These are phyloP conservation scores for Tenthredo amoena DNA, from an alignment of 2,888 invertebrate genomes.

Conservation along the genomic window DNA sequence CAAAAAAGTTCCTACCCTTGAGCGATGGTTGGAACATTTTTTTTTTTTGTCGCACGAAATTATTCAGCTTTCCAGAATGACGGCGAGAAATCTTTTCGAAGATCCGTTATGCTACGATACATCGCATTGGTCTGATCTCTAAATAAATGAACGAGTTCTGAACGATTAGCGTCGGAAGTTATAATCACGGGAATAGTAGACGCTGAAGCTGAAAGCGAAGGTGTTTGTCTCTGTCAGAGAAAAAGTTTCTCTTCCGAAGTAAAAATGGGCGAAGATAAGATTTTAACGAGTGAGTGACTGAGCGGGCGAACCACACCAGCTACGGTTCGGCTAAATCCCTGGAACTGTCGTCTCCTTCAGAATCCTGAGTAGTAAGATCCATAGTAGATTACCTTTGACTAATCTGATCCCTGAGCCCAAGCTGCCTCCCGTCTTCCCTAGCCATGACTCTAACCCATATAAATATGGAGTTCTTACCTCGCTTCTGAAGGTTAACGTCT, in stretches of 20 bases:
- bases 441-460: conserved; percentile 25
- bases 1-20: neutral
- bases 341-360: conserved; percentile 30
- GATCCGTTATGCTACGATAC: too few relatives aligned
- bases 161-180: neutral
- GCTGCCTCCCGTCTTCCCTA: conserved; percentile 5
- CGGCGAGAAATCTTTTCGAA: neutral
- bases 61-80: neutral
- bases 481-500: neutral
- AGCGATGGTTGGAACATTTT: neutral
- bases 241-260: conserved; percentile 31
- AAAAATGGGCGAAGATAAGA: conserved; percentile 25
- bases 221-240: conserved; percentile 13
- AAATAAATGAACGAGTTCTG: neutral
- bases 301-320: neutral
- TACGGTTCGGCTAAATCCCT: conserved; percentile 12
- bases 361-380: conserved; percentile 26
- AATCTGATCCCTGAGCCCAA: conserved; percentile 44
- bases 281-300: conserved; percentile 49
- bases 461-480: conserved; percentile 11
- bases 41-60: neutral
- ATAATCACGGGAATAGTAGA: neutral
- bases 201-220: neutral
- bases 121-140: neutral
- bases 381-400: conserved; percentile 44